A percentile compares a stretch with the other conserved stretches of the same genome.
phyloP scores from a whole-genome alignment of 2,113 vertebrate genomes.

The Edolisoma coerulescens region DNA sequence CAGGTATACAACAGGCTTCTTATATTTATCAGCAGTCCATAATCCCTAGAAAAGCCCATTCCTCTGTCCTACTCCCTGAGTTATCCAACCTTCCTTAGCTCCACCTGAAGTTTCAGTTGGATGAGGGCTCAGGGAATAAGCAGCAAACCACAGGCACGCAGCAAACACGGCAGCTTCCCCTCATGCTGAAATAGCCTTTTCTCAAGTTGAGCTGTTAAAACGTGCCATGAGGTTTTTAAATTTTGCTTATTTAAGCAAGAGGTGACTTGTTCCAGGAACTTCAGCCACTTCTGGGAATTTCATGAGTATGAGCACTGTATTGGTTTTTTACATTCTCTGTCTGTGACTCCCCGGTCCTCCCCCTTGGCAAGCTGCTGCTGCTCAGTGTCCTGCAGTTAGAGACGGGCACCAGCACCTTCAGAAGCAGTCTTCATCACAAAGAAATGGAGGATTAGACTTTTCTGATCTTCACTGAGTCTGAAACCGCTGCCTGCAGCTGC shows the following conservation, averaged over 20 bases:
- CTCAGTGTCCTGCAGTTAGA: not conserved
- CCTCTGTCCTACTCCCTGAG: not conserved
- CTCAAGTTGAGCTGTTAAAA: not conserved
- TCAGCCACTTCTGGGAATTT: not conserved
- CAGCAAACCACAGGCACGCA: not conserved
- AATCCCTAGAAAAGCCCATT: not conserved
- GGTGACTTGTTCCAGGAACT: not conserved
- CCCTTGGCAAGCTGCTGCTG: not conserved
- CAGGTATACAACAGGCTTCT: rapidly evolving
- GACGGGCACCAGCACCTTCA: not conserved
- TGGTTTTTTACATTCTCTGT: not conserved
- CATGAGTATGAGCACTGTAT: not conserved
- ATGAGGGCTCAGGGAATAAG: not conserved
- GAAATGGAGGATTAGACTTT: not conserved
- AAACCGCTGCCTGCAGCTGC: not conserved
- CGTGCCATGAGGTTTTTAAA: not conserved
- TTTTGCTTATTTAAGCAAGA: not conserved
- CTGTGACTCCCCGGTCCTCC: not conserved
- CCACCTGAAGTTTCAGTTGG: not conserved
- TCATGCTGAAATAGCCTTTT: not conserved
- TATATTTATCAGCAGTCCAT: rapidly evolving
- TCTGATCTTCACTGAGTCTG: not conserved
- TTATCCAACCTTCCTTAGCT: not conserved
- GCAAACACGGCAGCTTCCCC: not conserved
- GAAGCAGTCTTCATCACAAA: not conserved